Evolutionary conservation across 1,140 invertebrate genomes (phyloP).

Genomic region (Neodiprion pinetum): DNA sequence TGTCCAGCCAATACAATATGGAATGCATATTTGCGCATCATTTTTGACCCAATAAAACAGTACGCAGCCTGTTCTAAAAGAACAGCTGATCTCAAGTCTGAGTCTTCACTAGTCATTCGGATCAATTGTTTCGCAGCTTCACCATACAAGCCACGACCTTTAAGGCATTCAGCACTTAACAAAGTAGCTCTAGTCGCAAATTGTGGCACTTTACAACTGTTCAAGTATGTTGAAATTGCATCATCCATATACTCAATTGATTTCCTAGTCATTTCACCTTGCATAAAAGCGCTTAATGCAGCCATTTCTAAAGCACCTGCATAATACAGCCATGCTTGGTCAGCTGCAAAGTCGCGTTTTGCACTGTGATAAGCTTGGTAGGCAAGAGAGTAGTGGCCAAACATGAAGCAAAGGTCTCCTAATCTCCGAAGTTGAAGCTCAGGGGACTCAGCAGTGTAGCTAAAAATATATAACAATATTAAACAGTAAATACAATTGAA

Average conservation of each 20-base stretch:
- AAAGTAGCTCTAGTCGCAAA: slow-evolving; percentile 91
- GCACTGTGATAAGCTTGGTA: slow-evolving; percentile 94
- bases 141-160: slow-evolving; percentile 75
- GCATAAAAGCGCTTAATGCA: slow-evolving; percentile 90
- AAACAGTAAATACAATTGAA: slow-evolving; percentile 17
- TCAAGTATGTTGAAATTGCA: slow-evolving; percentile 88
- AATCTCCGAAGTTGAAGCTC: slow-evolving; percentile 92
- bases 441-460: slow-evolving; percentile 86
- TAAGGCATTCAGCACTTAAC: slow-evolving; percentile 86
- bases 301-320: slow-evolving; percentile 97
- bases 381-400: slow-evolving; percentile 91
- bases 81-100: slow-evolving; percentile 88
- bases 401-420: slow-evolving; percentile 96
- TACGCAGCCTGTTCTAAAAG: slow-evolving; percentile 95
- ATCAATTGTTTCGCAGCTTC: slow-evolving; percentile 94
- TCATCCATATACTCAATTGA: slow-evolving; percentile 93
- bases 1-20: slow-evolving; percentile 96
- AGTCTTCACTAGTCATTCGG: slow-evolving; percentile 94
- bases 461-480: slow-evolving; percentile 51
- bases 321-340: slow-evolving; percentile 97
- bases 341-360: slow-evolving; percentile 94
- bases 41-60: slow-evolving; percentile 83
- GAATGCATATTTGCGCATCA: slow-evolving; percentile 96
- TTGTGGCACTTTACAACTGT: slow-evolving; percentile 86
- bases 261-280: slow-evolving; percentile 77